Evolutionary conservation across 2,797 vertebrate species (phyloP).

Genomic region (Phoeniculus purpureus): DNA sequence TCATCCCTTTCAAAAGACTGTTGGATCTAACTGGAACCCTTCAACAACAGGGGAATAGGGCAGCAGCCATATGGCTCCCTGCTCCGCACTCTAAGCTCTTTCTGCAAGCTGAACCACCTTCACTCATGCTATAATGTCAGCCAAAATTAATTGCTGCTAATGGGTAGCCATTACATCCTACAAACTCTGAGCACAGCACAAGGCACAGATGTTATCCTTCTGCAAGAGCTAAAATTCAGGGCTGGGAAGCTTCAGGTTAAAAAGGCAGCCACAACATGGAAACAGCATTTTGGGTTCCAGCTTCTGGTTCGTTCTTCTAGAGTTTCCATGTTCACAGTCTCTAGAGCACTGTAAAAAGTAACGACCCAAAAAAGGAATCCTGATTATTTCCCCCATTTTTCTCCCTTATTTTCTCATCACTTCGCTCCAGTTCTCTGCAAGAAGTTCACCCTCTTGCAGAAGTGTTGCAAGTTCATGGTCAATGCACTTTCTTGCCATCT

Average conservation of each 20-base stretch:
- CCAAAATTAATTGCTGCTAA: not conserved
- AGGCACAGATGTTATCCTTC: not conserved
- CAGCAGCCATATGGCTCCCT: not conserved
- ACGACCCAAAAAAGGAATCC: not conserved
- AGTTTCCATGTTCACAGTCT: not conserved
- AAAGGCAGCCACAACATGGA: not conserved
- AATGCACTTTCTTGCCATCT: not conserved
- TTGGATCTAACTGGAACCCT: not conserved
- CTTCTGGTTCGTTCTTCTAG: not conserved
- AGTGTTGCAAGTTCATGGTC: not conserved
- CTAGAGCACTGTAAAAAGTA: not conserved
- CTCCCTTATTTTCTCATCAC: not conserved
- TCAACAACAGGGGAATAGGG: not conserved
- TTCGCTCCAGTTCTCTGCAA: not conserved
- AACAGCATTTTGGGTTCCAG: not conserved
- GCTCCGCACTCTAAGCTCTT: not conserved
- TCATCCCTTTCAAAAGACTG: not conserved
- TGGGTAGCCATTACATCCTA: not conserved
- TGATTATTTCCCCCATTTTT: not conserved
- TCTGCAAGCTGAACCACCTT: not conserved
- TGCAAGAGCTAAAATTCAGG: not conserved
- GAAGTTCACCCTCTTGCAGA: not conserved
- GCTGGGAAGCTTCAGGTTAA: not conserved
- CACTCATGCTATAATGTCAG: rapidly evolving
- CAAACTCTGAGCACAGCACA: not conserved